A percentile compares a stretch with the other conserved stretches of the same genome.
phyloP scores from a whole-genome alignment of 2,113 vertebrate genomes.

The Plestiodon gilberti region DNA sequence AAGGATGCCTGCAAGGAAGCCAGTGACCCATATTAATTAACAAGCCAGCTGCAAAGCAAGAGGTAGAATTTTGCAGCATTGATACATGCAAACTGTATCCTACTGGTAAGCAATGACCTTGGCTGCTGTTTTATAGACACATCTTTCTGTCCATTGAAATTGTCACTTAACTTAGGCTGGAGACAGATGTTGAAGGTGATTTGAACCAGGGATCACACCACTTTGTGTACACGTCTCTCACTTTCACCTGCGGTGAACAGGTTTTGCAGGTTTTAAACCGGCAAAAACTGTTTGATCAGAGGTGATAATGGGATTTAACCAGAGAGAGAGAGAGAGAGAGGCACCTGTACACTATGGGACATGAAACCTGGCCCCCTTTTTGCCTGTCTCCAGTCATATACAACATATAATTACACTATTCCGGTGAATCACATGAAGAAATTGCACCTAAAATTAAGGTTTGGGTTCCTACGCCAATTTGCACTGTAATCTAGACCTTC shows the following conservation, averaged over 20 bases:
- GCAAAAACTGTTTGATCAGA: not conserved
- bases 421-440: not conserved
- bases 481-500: not conserved
- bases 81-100: too few species aligned
- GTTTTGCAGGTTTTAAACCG: not conserved
- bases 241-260: not conserved
- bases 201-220: not conserved
- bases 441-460: not conserved
- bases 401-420: not conserved
- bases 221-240: not conserved
- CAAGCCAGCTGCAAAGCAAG: not conserved
- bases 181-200: not conserved
- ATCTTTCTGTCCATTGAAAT: not conserved
- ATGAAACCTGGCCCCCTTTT: not conserved
- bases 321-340: too few species aligned
- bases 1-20: slow-evolving; percentile 8
- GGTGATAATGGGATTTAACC: not conserved
- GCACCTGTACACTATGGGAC: not conserved
- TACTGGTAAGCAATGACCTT: not conserved
- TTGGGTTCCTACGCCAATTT: not conserved
- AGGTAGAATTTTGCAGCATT: not conserved
- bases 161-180: not conserved
- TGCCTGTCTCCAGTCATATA: not conserved
- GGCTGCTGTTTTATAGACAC: not conserved
- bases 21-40: not conserved